Evolutionary conservation across 2,888 invertebrate genomes (phyloP), one percentile per base, ranked within the genome.

Genomic region (Drepanosiphum platanoidis): DNA sequence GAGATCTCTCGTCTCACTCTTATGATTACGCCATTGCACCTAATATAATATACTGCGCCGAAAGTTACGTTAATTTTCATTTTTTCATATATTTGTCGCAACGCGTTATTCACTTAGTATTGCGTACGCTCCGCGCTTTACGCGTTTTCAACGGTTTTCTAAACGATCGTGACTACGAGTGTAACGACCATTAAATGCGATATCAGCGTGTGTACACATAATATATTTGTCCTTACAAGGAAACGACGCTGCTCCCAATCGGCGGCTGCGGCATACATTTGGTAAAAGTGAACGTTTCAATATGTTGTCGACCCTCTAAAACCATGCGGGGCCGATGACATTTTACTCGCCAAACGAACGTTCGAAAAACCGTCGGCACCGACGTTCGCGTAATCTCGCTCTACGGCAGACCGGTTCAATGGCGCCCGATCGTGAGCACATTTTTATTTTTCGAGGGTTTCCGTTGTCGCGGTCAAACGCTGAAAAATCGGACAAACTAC

Each of bases 251-350:
- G 42, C 64, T 64, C 74, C 46, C 15, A n/a, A 72, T 72, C n/a
- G 39, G 15, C 74, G 58, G 42, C n/a, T 30, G 15, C 74, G 58
- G 42, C 64, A 82, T 64, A 39, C 64, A 34, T 66, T 66, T 64
- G 74, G 74, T 74, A 83, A 83, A 83, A 83, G 74, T 74, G 82
- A 83, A 83, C 82, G 82, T 83, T 74, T 74, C 46, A 22, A 77
- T 39, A 30, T 52, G 71, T 34, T 30, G 79, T 79, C 52, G 80
- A 80, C 80, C 70, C 80, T 80, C 68, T 70, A 27, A 68, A 68
- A n/a, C 34, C 15, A 22, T 34, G 46, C n/a, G 15, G 22, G 18
- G 18, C 15, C 18, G 18, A 66, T 32, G 46, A 66, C 70, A 27
- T 80, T 70, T n/a, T 80, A 58, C 9, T 32, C 9, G 22, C 79